phyloP scores from a whole-genome alignment of 2,797 vertebrate species.

The Pogonophryne albipinna region DNA sequence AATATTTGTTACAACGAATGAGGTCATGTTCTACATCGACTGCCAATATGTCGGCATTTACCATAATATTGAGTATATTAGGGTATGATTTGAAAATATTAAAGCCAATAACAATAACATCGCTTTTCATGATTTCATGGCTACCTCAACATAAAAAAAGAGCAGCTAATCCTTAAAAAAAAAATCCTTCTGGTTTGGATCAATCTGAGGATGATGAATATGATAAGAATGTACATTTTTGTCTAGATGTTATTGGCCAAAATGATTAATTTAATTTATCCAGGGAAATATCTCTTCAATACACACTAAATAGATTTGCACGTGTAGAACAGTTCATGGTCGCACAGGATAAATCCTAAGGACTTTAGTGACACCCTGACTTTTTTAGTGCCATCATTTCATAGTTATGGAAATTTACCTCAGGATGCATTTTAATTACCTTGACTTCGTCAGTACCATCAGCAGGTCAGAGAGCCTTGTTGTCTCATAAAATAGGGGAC shows the following conservation, averaged over 20 bases:
- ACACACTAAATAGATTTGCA: not conserved
- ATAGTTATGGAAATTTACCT: not conserved
- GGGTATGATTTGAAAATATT: conserved; percentile 17
- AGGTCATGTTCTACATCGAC: conserved; percentile 31
- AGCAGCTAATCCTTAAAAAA: not conserved
- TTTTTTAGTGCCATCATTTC: not conserved
- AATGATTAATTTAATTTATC: not conserved
- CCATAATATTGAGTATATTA: conserved; percentile 10
- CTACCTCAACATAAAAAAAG: conserved; percentile 1
- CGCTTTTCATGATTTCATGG: conserved; percentile 1
- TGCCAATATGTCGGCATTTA: conserved; percentile 1
- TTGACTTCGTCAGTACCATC: not conserved
- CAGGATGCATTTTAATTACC: not conserved
- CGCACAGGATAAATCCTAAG: not conserved
- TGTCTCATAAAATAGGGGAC: not conserved
- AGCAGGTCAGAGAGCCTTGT: not conserved
- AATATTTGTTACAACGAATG: conserved; percentile 33
- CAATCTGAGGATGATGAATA: not conserved
- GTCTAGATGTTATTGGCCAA: not conserved
- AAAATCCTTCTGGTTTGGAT: not conserved
- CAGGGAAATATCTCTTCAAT: not conserved
- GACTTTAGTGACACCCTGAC: not conserved
- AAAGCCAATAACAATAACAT: not conserved
- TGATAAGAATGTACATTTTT: not conserved
- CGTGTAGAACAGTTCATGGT: not conserved